Percentiles rank a stretch among this genome's conserved stretches.
Conservation (phyloP, 2,797 vertebrate genomes). For the Glyptemys insculpta region DNA sequence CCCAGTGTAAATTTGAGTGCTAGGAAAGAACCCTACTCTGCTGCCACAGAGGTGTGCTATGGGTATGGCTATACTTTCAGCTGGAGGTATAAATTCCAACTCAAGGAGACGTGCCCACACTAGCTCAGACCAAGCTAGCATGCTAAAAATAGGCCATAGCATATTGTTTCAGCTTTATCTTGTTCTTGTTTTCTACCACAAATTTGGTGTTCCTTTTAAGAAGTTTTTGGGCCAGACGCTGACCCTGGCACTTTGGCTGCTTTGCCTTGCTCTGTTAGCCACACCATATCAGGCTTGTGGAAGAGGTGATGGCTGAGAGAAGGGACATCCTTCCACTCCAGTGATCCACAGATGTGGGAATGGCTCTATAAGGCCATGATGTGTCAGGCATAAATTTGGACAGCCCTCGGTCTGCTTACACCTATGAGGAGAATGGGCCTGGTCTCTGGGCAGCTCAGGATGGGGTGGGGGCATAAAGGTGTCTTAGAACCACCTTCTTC, state of each 20-base stretch:
- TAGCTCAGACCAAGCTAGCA: neutral
- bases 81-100: neutral
- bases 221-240: constrained; percentile 2
- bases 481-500: neutral
- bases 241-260: neutral
- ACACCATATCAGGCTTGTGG: neutral
- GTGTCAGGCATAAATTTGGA: neutral
- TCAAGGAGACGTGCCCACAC: neutral
- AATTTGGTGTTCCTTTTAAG: neutral
- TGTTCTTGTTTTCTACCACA: neutral
- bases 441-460: neutral
- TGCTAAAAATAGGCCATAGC: neutral
- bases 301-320: neutral
- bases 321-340: neutral
- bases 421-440: neutral
- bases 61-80: neutral
- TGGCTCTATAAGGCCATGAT: neutral
- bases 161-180: constrained; percentile 15
- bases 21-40: constrained; percentile 24
- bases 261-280: neutral
- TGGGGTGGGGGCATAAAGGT: neutral
- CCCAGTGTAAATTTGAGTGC: neutral
- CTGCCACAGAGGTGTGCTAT: neutral
- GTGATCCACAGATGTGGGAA: neutral
- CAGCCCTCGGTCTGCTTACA: neutral